Conservation (phyloP, 2,113 vertebrate genomes). For the Uria aalge region DNA sequence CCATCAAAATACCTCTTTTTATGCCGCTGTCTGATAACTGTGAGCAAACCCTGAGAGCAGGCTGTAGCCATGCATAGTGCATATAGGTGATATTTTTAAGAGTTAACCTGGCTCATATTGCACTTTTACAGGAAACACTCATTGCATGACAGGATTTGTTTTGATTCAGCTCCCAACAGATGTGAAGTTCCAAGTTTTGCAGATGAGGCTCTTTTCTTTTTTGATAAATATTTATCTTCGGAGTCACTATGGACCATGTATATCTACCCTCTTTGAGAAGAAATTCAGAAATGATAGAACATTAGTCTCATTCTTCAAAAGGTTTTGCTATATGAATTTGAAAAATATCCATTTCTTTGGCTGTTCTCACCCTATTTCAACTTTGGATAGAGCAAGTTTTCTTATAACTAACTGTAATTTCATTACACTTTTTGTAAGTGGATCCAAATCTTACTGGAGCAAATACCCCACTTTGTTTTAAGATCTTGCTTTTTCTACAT, state of each 20-base stretch:
- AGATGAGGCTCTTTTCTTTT: neutral
- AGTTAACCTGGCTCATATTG: neutral
- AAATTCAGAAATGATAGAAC: neutral
- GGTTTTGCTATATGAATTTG: neutral
- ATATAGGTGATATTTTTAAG: neutral
- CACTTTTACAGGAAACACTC: neutral
- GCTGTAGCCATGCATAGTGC: neutral
- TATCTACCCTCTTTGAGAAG: neutral
- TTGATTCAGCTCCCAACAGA: slow-evolving; percentile 1
- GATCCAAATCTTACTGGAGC: neutral
- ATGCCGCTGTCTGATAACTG: neutral
- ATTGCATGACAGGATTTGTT: neutral
- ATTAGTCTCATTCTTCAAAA: neutral
- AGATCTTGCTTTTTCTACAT: neutral
- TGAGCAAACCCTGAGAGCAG: neutral
- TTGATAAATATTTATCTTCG: slow-evolving; percentile 1
- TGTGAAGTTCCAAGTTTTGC: neutral
- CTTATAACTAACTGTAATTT: neutral
- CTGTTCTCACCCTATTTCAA: neutral
- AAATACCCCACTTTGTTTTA: neutral
- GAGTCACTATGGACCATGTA: neutral
- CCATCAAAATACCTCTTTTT: neutral
- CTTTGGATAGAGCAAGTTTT: neutral
- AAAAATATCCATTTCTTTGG: neutral
- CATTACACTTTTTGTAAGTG: neutral